Percentiles rank a stretch among this genome's conserved stretches.
Conservation (phyloP, 2,888 invertebrate genomes). For the Apamea sordens region DNA sequence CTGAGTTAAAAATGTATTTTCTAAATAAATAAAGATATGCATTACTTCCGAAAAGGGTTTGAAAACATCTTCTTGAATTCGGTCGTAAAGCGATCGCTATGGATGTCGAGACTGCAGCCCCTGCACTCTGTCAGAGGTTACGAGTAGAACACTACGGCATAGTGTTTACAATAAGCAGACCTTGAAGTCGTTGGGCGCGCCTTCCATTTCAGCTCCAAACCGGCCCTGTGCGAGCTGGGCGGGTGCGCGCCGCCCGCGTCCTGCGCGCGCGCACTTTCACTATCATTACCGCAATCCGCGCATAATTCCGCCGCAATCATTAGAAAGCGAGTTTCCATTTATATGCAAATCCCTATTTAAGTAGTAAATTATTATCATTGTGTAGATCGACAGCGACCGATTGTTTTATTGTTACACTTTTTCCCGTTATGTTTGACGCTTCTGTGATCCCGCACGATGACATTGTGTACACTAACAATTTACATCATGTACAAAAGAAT, state of each 20-base stretch:
- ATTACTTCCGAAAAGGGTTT: no score
- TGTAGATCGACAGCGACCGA: constrained; percentile 60
- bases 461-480: constrained; percentile 31
- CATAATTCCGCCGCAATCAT: constrained; percentile 75
- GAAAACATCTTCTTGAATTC: no score
- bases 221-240: constrained; percentile 38
- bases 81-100: no score
- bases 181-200: not conserved
- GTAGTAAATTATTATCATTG: constrained; percentile 71
- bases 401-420: constrained; percentile 75
- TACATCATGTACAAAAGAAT: constrained; percentile 32
- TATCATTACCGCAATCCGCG: constrained; percentile 74
- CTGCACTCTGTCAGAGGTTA: not conserved
- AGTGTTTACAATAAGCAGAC: not conserved
- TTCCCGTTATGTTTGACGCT: constrained; percentile 57
- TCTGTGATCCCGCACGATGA: constrained; percentile 26
- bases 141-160: constrained; percentile 4
- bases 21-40: no score
- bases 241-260: constrained; percentile 55
- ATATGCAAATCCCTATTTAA: constrained; percentile 80
- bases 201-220: constrained; percentile 25
- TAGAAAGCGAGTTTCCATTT: constrained; percentile 86
- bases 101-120: no score
- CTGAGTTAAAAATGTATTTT: no score
- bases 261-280: constrained; percentile 81